Evolutionary conservation across 2,888 invertebrate species (phyloP).

Genomic region (Aphodius granarius): DNA sequence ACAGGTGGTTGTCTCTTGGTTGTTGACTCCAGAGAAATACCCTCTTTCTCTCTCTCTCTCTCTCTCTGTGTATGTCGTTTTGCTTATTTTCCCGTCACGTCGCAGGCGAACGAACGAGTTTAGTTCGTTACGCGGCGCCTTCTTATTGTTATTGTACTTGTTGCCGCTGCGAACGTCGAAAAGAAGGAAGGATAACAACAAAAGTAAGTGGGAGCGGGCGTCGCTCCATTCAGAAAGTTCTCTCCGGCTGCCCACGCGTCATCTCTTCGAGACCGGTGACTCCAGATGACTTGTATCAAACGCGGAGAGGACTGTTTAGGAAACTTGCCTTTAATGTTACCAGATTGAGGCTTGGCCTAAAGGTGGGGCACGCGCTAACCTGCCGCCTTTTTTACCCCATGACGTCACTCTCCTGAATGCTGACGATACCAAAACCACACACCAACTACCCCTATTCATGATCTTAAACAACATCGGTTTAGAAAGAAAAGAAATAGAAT

Average conservation of each 20-base stretch:
- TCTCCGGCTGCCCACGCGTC: not conserved
- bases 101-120: not conserved
- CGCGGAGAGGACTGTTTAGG: slow-evolving; percentile 45
- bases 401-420: slow-evolving; percentile 42
- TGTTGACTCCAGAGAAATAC: not conserved
- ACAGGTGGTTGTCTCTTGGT: not conserved
- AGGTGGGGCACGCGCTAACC: slow-evolving; percentile 53
- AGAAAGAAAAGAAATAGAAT: no score
- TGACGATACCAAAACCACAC: no score
- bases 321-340: slow-evolving; percentile 47
- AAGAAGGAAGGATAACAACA: not conserved
- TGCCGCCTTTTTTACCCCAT: slow-evolving; percentile 33
- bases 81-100: not conserved
- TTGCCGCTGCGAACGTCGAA: not conserved
- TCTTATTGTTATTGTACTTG: not conserved
- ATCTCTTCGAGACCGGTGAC: not conserved
- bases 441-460: no score
- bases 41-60: not conserved
- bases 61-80: no score
- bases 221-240: not conserved
- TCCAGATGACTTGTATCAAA: slow-evolving; percentile 44
- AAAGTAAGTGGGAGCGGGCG: not conserved
- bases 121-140: not conserved
- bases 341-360: slow-evolving; percentile 50
- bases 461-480: no score